A percentile compares a stretch with the other conserved stretches of the same genome.
Conservation (phyloP, 1,140 invertebrate genomes). For the Pachyrhynchus sulphureomaculatus region DNA sequence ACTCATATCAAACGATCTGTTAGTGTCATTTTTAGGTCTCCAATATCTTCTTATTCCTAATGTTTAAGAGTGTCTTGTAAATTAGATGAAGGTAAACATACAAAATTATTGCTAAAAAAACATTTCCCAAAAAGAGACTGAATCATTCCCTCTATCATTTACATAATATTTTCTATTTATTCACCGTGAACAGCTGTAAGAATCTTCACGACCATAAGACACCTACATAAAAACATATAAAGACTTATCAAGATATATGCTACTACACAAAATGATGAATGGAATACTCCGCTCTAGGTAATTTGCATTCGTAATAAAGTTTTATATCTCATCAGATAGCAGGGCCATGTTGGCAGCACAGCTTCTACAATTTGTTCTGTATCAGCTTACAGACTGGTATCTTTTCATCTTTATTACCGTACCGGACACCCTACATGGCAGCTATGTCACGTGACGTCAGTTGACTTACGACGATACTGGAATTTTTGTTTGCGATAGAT, state of each 20-base stretch:
- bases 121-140: too few relatives aligned
- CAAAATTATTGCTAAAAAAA: too few relatives aligned
- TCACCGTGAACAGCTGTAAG: too few relatives aligned
- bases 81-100: too few relatives aligned
- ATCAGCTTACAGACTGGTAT: constrained; percentile 46
- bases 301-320: constrained; percentile 38
- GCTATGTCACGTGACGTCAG: constrained; percentile 39
- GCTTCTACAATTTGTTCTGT: constrained; percentile 50
- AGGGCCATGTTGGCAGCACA: constrained; percentile 43
- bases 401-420: constrained; percentile 46
- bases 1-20: too few relatives aligned
- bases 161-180: neutral
- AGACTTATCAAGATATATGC: constrained; percentile 25
- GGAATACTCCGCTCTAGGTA: constrained; percentile 21
- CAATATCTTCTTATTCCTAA: too few relatives aligned
- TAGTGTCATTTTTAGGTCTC: too few relatives aligned
- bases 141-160: too few relatives aligned
- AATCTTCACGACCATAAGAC: constrained; percentile 10
- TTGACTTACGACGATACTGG: constrained; percentile 34
- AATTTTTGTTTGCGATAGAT: constrained; percentile 36
- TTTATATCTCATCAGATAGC: constrained; percentile 45
- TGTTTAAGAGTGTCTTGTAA: too few relatives aligned
- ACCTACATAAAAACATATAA: constrained; percentile 12
- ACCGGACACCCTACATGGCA: constrained; percentile 44
- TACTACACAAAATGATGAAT: constrained; percentile 32